Conservation (phyloP, 2,797 vertebrate genomes). For the Hydrolagus colliei region DNA sequence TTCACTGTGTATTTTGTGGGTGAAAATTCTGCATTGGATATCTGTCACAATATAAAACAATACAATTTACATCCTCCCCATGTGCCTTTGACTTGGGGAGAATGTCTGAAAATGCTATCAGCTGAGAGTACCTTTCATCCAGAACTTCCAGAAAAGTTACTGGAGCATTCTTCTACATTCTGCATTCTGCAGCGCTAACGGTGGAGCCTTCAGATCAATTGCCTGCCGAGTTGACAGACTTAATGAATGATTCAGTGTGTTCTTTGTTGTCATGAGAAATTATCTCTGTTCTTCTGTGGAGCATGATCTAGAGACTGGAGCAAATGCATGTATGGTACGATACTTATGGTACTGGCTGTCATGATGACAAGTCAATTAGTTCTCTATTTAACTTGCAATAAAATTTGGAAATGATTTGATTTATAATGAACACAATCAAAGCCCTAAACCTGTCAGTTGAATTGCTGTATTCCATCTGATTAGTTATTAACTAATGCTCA, state of each 20-base stretch:
- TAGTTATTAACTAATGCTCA: neutral
- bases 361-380: neutral
- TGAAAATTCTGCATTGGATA: too few species aligned
- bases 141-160: neutral
- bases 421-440: neutral
- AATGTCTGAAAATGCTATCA: too few species aligned
- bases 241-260: neutral
- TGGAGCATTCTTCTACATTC: neutral
- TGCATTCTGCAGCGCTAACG: too few species aligned
- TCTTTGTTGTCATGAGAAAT: neutral
- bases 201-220: too few species aligned
- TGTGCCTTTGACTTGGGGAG: too few species aligned
- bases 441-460: neutral
- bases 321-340: neutral
- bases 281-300: neutral
- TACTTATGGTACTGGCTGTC: neutral
- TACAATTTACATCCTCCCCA: too few species aligned
- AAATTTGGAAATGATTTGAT: neutral
- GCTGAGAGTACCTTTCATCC: too few species aligned
- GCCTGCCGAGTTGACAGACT: too few species aligned
- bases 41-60: too few species aligned
- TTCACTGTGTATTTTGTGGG: too few species aligned
- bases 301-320: neutral
- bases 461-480: neutral
- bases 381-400: neutral